Base-by-base conservation (phyloP, 2,888 invertebrate species). In the Rhodophaea formosa region DNA sequence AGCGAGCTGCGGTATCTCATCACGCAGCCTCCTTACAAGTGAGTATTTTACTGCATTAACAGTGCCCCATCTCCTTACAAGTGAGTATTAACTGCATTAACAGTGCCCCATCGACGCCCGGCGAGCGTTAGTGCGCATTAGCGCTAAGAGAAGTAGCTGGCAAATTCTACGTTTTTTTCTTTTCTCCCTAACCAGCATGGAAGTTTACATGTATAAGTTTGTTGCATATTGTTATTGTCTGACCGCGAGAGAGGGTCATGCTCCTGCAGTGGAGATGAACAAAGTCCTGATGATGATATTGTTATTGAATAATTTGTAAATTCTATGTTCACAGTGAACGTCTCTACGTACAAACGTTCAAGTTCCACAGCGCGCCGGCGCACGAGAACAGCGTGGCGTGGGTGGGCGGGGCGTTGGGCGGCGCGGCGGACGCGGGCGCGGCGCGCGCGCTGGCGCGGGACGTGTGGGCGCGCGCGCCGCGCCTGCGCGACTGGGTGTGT, bases 401-500 rank as follows among this genome's bases (percentile, higher is more conserved):
- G 98, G 87, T 97, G 30, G 98, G 98, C 76, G 97, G 95, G 92
- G 79, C 79, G 53, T 67, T 80, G 95, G 47, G 90, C 96, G 43
- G 80, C 96, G 94, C 93, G 71, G 74, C 75, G 69, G 77, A 70
- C 64, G 74, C 71, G 96, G 96, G 49, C 94, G 95, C 49, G 91
- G 95, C 64, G 39, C 93, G 95, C 47, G 96, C 95, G 10, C 79
- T 97, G 46, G 92, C 94, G 0, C 94, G 95, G 66, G 98, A 98
- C 71, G 89, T 88, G 55, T 98, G 95, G 88, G 86, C 94, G 60
- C 93, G 94, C 70, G 88, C 62, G 65, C 65, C 96, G 95, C 87
- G 93, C 59, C 92, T 97, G 53, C 95, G 96, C 2, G 97, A 97
- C 86, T 97, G 97, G 97, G 93, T 94, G 39, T 93, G 92, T 75